These are phyloP conservation scores for Morone chrysops DNA, from an alignment of 2,113 vertebrate species.

Conservation along the genomic window DNA sequence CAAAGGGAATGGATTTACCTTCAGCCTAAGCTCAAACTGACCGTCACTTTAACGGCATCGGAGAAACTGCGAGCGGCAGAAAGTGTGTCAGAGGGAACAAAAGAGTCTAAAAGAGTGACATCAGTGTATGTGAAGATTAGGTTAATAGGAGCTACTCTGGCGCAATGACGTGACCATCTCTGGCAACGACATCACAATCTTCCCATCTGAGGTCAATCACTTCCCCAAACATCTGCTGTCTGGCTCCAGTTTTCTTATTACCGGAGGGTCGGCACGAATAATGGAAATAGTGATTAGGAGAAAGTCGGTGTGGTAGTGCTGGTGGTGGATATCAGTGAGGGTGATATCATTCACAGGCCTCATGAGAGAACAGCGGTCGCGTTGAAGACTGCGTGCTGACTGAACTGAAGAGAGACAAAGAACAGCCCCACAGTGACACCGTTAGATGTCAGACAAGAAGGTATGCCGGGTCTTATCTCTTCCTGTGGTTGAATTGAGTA, in stretches of 20 bases:
- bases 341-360: slow-evolving; percentile 43
- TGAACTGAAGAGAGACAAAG: background rate
- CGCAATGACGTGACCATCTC: slow-evolving; percentile 66
- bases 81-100: slow-evolving; percentile 29
- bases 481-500: slow-evolving; percentile 42
- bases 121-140: slow-evolving; percentile 49
- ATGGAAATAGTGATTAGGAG: slow-evolving; percentile 74
- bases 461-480: slow-evolving; percentile 46
- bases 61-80: slow-evolving; percentile 16
- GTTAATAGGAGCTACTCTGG: slow-evolving; percentile 50
- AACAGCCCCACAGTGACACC: background rate
- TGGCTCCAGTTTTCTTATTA: slow-evolving; percentile 71
- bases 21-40: slow-evolving; percentile 16
- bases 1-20: slow-evolving; percentile 39
- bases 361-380: background rate
- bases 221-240: slow-evolving; percentile 72
- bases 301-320: slow-evolving; percentile 17
- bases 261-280: slow-evolving; percentile 34
- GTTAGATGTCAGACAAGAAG: slow-evolving; percentile 16
- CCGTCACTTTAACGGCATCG: slow-evolving; percentile 22
- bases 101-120: slow-evolving; percentile 49
- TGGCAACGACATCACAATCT: slow-evolving; percentile 58
- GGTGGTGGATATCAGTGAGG: slow-evolving; percentile 40
- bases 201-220: slow-evolving; percentile 72
- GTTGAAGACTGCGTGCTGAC: background rate